Percentiles rank a stretch among this genome's conserved stretches.
Evolutionary conservation across 2,888 invertebrate genomes (phyloP).

Genomic region (Acanthococcus lagerstroemiae): DNA sequence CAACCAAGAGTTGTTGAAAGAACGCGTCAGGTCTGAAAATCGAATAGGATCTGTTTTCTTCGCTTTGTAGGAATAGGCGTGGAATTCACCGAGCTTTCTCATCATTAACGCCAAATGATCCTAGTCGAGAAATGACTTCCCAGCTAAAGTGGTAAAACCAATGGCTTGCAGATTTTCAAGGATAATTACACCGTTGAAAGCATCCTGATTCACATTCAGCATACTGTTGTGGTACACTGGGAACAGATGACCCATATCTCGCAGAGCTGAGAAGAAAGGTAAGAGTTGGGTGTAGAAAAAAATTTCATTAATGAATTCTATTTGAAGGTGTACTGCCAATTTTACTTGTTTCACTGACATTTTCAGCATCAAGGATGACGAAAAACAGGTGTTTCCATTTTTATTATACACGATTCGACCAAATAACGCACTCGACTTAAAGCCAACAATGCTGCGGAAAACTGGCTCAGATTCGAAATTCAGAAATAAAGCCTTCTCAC

Average conservation of each 20-base stretch:
- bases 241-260: neutral
- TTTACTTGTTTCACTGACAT: no score
- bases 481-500: no score
- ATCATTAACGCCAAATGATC: constrained; percentile 4
- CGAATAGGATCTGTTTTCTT: neutral
- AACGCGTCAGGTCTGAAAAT: neutral
- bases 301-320: neutral
- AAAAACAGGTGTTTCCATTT: no score
- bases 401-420: no score
- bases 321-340: no score
- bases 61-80: constrained; percentile 6
- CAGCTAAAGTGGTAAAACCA: neutral
- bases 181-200: neutral
- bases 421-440: no score
- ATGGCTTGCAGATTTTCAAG: neutral
- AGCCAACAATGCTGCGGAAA: no score
- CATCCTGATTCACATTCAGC: neutral
- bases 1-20: neutral
- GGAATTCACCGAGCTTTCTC: constrained; percentile 1
- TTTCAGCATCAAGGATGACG: no score
- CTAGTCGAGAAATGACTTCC: constrained; percentile 1
- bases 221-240: constrained; percentile 5
- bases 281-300: neutral
- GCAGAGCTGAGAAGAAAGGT: neutral
- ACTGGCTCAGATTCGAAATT: no score